Evolutionary conservation across 2,113 vertebrate species (phyloP), one percentile per base, ranked within the genome.

Genomic region (Dasyornis broadbenti): DNA sequence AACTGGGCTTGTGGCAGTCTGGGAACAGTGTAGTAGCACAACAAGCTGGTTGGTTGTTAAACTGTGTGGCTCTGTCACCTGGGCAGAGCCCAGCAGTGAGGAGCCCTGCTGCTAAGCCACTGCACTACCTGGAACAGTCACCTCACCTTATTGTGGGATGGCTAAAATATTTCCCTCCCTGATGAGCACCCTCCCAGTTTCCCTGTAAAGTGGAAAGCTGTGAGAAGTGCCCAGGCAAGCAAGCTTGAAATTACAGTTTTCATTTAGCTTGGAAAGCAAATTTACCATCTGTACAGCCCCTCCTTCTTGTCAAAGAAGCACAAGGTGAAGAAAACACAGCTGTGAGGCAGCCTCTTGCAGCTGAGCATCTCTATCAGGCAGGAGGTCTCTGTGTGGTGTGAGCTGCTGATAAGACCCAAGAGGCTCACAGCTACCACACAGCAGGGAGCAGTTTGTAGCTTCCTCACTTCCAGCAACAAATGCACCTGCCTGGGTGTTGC

Each of bases 401-500:
- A 90, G 77, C 69, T 87, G 80, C 83, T 95, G 92, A 91, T 96
- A 93, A 95, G 75, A 78, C 80, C 37, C 39, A 11, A 54, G 86
- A 86, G 82, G 33, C 23, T 72, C 53, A 33, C 44, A 69, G 69
- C 49, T 49, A 30, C 69, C 28, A 52, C 2, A 2, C 71, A 44
- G 47, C 1, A 90, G 60, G 39, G 71, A 88, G 49, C 15, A 23
- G 31, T 77, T 86, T 86, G 59, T 79, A 60, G 83, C 42, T 33
- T 70, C 63, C 72, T 60, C 28, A 3, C 45, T 47, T 70, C 53
- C 65, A 89, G 37, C 56, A 76, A 39, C 39, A 60, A 47, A 45
- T 3, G 1, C 52, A 31, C 31, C 33, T 89, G 59, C 63, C 50
- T 66, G 33, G 39, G 28, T 40, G 35, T 28, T 70, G 42, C 56